Conservation (phyloP, 1,140 invertebrate genomes). For the Heliconius congener region DNA sequence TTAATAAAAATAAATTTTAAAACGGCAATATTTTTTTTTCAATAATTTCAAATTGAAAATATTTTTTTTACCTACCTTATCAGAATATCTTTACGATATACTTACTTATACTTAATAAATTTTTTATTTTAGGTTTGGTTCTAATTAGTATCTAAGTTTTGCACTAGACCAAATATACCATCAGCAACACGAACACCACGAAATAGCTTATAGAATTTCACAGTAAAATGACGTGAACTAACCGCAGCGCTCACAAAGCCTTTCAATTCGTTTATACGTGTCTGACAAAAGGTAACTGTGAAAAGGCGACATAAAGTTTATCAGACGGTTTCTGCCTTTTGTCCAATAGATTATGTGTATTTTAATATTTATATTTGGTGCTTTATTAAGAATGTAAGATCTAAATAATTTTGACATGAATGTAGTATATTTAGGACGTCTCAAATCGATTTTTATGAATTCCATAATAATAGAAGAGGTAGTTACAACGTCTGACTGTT, state of each 20-base stretch:
- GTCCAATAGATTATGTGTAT: constrained; percentile 17
- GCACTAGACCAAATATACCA: neutral
- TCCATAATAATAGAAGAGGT: too few species aligned
- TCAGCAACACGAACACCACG: constrained; percentile 37
- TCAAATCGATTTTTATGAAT: neutral
- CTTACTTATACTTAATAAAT: too few species aligned
- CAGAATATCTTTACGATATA: too few species aligned
- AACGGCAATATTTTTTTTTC: too few species aligned
- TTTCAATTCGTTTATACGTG: constrained; percentile 50
- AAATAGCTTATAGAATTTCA: constrained; percentile 57
- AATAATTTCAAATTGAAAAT: too few species aligned
- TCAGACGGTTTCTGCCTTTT: constrained; percentile 36
- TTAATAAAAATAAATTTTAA: too few species aligned
- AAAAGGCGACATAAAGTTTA: constrained; percentile 37
- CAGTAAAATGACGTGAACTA: constrained; percentile 54
- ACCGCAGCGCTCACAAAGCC: constrained; percentile 60
- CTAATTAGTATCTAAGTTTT: neutral
- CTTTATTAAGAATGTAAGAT: neutral
- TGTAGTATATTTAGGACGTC: neutral
- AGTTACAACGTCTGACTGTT: too few species aligned
- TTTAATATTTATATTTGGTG: constrained; percentile 1
- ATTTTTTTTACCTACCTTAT: too few species aligned
- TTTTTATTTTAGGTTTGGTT: too few species aligned
- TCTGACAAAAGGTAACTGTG: constrained; percentile 36
- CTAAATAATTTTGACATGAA: neutral